Percentiles rank a stretch among this genome's conserved stretches.
Evolutionary conservation across 2,888 invertebrate species (phyloP).

Genomic region (Amorpha juglandis): DNA sequence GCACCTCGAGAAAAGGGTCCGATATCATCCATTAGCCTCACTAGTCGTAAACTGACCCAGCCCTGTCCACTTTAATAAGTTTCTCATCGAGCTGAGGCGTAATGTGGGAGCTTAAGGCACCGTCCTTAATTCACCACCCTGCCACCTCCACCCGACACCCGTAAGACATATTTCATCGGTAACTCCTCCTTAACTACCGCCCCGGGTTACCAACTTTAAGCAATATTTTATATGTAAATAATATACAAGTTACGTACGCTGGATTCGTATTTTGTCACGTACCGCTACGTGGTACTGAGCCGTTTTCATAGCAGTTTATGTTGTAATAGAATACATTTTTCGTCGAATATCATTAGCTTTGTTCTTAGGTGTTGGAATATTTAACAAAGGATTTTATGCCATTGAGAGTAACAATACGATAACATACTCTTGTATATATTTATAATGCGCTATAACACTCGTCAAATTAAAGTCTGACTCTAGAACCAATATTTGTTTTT

Average conservation of each 20-base stretch:
- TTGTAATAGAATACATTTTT: background rate
- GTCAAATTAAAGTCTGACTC: too few species aligned
- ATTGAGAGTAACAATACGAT: too few species aligned
- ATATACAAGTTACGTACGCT: conserved; percentile 70
- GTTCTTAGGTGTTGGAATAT: too few species aligned
- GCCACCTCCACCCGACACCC: conserved; percentile 48
- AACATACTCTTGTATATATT: too few species aligned
- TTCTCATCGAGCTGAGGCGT: conserved; percentile 60
- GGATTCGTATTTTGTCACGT: conserved; percentile 38
- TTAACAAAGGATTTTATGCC: too few species aligned
- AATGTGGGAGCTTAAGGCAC: conserved; percentile 73
- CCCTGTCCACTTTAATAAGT: conserved; percentile 48
- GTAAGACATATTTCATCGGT: conserved; percentile 83
- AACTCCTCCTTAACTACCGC: conserved; percentile 75
- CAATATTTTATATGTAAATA: conserved; percentile 77
- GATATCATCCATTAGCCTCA: conserved; percentile 24
- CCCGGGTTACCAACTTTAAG: conserved; percentile 67
- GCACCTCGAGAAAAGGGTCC: conserved; percentile 21
- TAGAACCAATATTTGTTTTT: too few species aligned
- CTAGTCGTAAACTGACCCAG: conserved; percentile 21
- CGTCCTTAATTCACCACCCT: conserved; percentile 64
- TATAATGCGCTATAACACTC: too few species aligned
- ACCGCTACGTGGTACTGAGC: conserved; percentile 8
- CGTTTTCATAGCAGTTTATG: background rate
- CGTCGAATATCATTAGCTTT: background rate